Conservation (phyloP, 2,797 vertebrate species). For the Phalloptychus januarius region DNA sequence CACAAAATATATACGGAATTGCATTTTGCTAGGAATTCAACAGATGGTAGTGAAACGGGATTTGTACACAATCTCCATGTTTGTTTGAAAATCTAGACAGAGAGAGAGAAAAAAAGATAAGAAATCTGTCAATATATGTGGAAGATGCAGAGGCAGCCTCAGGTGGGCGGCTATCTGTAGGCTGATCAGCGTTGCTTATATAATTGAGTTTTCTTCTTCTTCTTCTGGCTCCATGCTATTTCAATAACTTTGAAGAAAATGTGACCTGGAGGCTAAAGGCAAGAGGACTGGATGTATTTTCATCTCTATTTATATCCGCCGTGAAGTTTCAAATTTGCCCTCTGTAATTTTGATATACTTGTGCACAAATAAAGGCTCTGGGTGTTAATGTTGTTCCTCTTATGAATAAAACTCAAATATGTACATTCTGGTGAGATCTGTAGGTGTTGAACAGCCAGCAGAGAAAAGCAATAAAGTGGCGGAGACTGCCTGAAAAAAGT, state of each 20-base stretch:
- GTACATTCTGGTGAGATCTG: background rate
- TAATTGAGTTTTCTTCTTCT: conserved; percentile 65
- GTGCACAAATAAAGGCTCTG: conserved; percentile 46
- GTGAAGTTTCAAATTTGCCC: conserved; percentile 62
- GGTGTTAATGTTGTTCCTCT: conserved; percentile 40
- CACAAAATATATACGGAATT: conserved; percentile 30
- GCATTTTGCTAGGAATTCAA: conserved; percentile 32
- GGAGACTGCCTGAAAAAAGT: background rate
- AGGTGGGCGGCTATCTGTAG: conserved; percentile 77
- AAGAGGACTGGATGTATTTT: conserved; percentile 68
- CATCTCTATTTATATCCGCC: conserved; percentile 60
- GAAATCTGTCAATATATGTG: conserved; percentile 75
- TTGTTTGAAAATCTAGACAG: conserved; percentile 57
- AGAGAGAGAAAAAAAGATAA: conserved; percentile 64
- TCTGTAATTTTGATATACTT: conserved; percentile 53
- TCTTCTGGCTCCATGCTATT: conserved; percentile 63
- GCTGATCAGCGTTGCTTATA: conserved; percentile 77
- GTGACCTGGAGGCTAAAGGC: conserved; percentile 70
- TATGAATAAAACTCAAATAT: background rate
- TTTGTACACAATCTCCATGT: conserved; percentile 48
- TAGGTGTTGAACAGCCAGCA: background rate
- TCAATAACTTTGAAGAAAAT: conserved; percentile 74
- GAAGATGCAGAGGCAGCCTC: conserved; percentile 72
- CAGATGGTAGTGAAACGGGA: conserved; percentile 16
- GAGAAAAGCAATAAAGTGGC: background rate